Conservation (phyloP, 2,797 vertebrate species). For the Molossus alvarezi region DNA sequence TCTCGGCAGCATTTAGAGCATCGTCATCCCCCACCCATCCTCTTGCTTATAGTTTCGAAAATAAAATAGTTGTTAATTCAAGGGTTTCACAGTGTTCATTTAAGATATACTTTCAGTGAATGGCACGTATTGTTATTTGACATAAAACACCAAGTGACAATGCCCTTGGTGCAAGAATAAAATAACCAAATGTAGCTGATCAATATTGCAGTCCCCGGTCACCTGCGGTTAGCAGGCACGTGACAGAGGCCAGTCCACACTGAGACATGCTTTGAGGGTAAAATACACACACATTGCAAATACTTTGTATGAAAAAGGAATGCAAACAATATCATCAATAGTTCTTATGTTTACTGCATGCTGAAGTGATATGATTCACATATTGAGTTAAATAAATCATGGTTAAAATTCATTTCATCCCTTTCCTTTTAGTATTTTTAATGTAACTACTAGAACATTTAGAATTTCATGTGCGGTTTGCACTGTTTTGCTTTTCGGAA, state of each 20-base stretch:
- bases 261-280: neutral
- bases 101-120: neutral
- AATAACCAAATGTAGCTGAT: neutral
- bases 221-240: neutral
- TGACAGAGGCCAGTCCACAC: neutral
- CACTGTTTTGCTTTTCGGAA: neutral
- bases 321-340: neutral
- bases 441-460: neutral
- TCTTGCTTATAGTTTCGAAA: constrained; percentile 40
- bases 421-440: neutral
- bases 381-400: neutral
- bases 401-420: constrained; percentile 1
- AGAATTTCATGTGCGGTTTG: neutral
- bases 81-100: neutral
- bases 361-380: neutral
- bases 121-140: neutral
- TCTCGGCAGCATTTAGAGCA: neutral
- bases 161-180: neutral
- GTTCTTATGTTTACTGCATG: neutral
- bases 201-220: neutral
- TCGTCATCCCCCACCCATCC: neutral
- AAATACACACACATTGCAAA: constrained; percentile 33
- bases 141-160: neutral
- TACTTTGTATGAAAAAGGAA: neutral
- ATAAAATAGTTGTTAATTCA: neutral